Base-by-base conservation (phyloP, 2,888 invertebrate species). In the Oscheius sp. region DNA sequence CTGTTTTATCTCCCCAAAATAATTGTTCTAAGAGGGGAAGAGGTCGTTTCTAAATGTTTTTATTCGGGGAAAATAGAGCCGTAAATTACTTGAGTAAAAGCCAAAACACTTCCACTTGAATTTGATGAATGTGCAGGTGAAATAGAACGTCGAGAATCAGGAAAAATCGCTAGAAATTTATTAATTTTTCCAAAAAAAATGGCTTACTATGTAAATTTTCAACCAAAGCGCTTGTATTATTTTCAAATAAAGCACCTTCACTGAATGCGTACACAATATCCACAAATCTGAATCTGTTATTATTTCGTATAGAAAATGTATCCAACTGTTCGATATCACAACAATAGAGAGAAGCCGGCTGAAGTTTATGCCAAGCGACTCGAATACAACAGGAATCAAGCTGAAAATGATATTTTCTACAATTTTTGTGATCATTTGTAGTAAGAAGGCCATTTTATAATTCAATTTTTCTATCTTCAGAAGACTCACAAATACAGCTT, bases 1-100 rank as follows among this genome's bases (percentile, higher is more conserved):
- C 56, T 18, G 52, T 55, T n/a, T n/a, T n/a, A 66, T 81, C 81
- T 13, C 81, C 81, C 79, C 78, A 81, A 49, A 80, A 81, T 3
- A 81, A 71, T 52, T 81, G 81, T 58, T 81, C 76, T 18, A 81
- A 73, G 13, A 81, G 73, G 12, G 81, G 81, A 21, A 81, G 70
- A 29, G 81, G 75, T 18, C 72, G 53, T 12, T 77, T 74, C 12
- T 74, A 43, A 27, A 69, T n/a, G 16, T 29, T 35, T 35, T 35
- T 35, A 35, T 35, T 35, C n/a, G n/a, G n/a, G 35, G 35, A 35
- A 35, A 35, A 23, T 21, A 16, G 7, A 25, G 7, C 23, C n/a
- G n/a, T n/a, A 55, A 25, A 55, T 55, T 21, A 43, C 43, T 21
- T 66, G 49, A 27, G 66, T 52, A 6, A 66, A 25, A 16, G 66